phyloP scores from a whole-genome alignment of 2,888 invertebrate species.

The Leuctra nigra region DNA sequence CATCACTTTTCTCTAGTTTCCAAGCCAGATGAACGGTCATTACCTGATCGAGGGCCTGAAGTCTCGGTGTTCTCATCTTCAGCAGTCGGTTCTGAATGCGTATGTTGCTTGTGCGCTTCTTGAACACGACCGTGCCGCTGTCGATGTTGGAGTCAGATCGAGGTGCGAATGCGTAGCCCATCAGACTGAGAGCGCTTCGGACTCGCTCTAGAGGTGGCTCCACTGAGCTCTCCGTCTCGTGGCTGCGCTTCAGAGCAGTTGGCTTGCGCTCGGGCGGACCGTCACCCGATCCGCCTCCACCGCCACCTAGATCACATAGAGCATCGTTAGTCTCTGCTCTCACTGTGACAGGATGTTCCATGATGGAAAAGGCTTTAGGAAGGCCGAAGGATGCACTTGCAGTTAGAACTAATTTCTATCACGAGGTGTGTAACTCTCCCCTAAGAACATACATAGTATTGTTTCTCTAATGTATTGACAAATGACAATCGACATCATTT shows the following conservation, averaged over 20 bases:
- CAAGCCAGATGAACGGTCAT: no score
- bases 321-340: no score
- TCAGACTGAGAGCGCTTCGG: slow-evolving; percentile 56
- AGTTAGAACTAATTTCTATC: no score
- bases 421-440: no score
- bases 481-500: no score
- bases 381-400: no score
- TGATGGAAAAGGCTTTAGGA: no score
- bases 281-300: neutral
- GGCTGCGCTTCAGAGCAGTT: neutral
- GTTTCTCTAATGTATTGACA: no score
- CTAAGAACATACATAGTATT: no score
- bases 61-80: slow-evolving; percentile 41
- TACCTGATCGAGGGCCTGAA: neutral
- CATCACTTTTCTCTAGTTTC: no score
- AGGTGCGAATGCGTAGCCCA: slow-evolving; percentile 48
- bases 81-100: slow-evolving; percentile 50
- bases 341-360: no score
- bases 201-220: slow-evolving; percentile 43
- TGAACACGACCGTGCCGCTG: slow-evolving; percentile 55
- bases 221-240: slow-evolving; percentile 2
- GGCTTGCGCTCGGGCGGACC: neutral
- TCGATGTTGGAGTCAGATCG: slow-evolving; percentile 32
- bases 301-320: no score
- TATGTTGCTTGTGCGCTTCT: slow-evolving; percentile 48